Evolutionary conservation across 2,797 vertebrate genomes (phyloP), one percentile per base, ranked within the genome.

Genomic region (Trachops cirrhosus): DNA sequence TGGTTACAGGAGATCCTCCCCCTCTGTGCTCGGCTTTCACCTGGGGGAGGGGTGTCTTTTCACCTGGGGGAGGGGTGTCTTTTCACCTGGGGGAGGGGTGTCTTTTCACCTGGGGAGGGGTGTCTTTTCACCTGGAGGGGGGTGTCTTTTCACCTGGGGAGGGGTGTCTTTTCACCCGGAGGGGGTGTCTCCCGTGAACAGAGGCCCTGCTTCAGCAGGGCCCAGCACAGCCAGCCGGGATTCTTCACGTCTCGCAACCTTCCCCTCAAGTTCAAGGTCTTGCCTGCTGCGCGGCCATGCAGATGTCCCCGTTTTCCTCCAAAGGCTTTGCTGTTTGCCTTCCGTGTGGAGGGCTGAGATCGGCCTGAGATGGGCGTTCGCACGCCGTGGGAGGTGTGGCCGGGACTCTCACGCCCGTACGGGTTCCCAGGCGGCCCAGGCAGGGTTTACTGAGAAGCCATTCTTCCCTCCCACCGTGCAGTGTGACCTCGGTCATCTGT

Each of bases 301-400:
- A 4, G 44, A 12, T 9, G 14, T 21, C 44, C 46, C 46, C 39
- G 19, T 3, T 46, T 68, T 54, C 26, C 19, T 26, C 12, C 12
- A 44, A 19, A 50, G 11, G 6, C 1, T 2, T 37, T 12, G 14
- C 39, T 21, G 1, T 21, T 37, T 21, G 24, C 6, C 26, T 46
- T 44, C 6, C 5, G 1, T 16, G 6, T 9, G 39, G 8, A 3
- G 10, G 10, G 26, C 3, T 41, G 18, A 52, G 16, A 1, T 22
- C 21, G 34, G 14, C 15, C 41, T 64, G 39, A 5, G 10, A 11
- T 1, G 9, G 57, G 2, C 9, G 39, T 32, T 22, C 62, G 34
- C 11, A 1, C 0, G 4, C 14, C 1, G 26, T 11, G 7, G 5
- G 15, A 22, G 7, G 29, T 3, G 2, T 7, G 2, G 9, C 50